Evolutionary conservation across 2,888 invertebrate genomes (phyloP), one percentile per base, ranked within the genome.

Genomic region (Heliothis peltigera): DNA sequence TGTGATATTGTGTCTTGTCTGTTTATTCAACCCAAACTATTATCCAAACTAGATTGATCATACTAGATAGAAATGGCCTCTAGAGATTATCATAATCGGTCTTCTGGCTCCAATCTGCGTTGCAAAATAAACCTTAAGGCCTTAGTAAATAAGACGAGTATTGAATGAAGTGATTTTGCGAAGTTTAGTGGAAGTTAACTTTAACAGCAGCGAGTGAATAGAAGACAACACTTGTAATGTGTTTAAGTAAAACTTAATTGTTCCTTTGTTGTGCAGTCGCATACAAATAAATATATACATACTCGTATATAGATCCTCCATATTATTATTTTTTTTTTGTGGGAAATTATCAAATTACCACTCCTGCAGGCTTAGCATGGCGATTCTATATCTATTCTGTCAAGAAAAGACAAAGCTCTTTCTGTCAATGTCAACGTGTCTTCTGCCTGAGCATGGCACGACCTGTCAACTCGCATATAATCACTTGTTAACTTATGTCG

Each of bases 81-180:
- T 25, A 43, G 35, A 49, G 25, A 65, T 67, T 67, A 56, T 17
- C 35, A 56, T 67, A 65, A 56, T 67, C 57, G 48, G 15, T 42
- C 4, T 8, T 25, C 43, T 10, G 32, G 32, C 17, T 19, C 25
- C 19, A 35, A 48, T 18, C 19, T 57, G 4, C 22, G 18, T 17
- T 4, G 8, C 22, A 32, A 57, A 67, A 35, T 56, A 66, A 42
- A 19, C 48, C 18, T 35, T 15, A 32, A 48, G 12, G 46, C 18
- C 6, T 21, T 39, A 53, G 42, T 19, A 54, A 7, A 1, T 6
- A 18, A 18, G 5, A 28, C n/a, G 28, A 12, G 21, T 54, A 53
- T 22, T 2, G 17, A 17, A 35, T 35, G 18, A 7, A 61, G 17
- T 12, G 32, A 32, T 32, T 12, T 17, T 1, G 2, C 2, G 0